Evolutionary conservation across 2,797 vertebrate species (phyloP), one percentile per base, ranked within the genome.

Genomic region (Chaenodraco wilsoni): DNA sequence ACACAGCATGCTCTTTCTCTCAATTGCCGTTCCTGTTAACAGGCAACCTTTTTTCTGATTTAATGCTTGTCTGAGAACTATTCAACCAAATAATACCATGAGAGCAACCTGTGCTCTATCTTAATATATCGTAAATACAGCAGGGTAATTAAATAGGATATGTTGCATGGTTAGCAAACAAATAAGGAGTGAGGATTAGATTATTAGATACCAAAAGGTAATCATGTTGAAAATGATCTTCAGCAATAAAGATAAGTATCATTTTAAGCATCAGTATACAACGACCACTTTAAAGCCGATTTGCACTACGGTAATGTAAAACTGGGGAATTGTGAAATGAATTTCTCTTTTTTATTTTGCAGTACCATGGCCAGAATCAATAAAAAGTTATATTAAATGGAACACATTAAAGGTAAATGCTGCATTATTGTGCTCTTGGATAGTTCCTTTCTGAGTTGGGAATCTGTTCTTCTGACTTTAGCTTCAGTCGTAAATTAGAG

Each of bases 81-180:
- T 21, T 56, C 4, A 3, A 44, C 40, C n/a, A 9, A 46, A 33
- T 14, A 0, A 46, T 64, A 19, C 1, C 17, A 56, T 51, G 52
- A 48, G 63, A 55, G 69, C 59, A 81, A 48, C 75, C 74, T 33
- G 62, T 77, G 57, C 14, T 49, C 7, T 1, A 33, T 65, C 17
- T 51, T 2, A 70, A 27, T 37, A 44, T 40, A 57, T 62, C 16
- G 50, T 11, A 23, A 52, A 52, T 17, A 48, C 50, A 52, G 45
- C 37, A 9, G 2, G 17, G 17, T 16, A 37, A 61, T 57, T 31
- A 11, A 6, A 1, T 2, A 1, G 8, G 62, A 13, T 45, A 15
- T 37, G 27, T 27, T 56, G 41, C 46, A 49, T 5, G 3, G 52
- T 55, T 17, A 44, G 27, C 3, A 5, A 67, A 65, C 12, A 23